A percentile compares a stretch with the other conserved stretches of the same genome.
Conservation (phyloP, 2,113 vertebrate genomes). For the Paratilapia polleni region DNA sequence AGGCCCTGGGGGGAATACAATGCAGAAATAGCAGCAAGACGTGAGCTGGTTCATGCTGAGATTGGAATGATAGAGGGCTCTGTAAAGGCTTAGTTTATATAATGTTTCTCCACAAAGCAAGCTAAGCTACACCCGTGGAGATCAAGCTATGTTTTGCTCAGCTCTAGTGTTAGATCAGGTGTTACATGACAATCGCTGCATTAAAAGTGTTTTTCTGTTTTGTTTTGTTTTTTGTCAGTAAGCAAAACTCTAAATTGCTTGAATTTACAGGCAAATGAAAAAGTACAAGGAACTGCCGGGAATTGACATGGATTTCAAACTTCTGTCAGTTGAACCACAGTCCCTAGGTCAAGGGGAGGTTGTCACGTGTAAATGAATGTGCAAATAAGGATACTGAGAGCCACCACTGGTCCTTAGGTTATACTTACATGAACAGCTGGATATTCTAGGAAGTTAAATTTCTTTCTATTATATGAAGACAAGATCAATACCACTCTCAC, state of each 20-base stretch:
- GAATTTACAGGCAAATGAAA: too few species aligned
- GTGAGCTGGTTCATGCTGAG: constrained; percentile 23
- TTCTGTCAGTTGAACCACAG: too few species aligned
- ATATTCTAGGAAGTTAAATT: too few species aligned
- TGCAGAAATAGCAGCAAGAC: constrained; percentile 59
- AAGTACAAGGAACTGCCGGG: too few species aligned
- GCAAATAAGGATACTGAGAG: too few species aligned
- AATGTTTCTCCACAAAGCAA: constrained; percentile 8
- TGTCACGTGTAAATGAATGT: too few species aligned
- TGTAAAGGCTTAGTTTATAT: constrained; percentile 14
- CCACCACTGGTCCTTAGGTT: too few species aligned
- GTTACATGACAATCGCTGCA: not conserved
- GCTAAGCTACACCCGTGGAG: not conserved
- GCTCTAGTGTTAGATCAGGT: not conserved
- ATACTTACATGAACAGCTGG: too few species aligned
- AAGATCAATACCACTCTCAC: too few species aligned
- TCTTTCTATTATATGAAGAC: too few species aligned
- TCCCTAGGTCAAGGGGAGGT: too few species aligned
- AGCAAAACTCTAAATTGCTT: not conserved
- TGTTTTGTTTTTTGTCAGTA: not conserved
- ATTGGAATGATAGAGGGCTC: not conserved
- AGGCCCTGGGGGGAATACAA: constrained; percentile 25
- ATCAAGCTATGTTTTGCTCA: not conserved
- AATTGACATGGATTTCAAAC: too few species aligned
- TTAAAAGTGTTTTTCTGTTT: not conserved